Evolutionary conservation across 2,113 vertebrate species (phyloP), one percentile per base, ranked within the genome.

Genomic region (Columba janthina): DNA sequence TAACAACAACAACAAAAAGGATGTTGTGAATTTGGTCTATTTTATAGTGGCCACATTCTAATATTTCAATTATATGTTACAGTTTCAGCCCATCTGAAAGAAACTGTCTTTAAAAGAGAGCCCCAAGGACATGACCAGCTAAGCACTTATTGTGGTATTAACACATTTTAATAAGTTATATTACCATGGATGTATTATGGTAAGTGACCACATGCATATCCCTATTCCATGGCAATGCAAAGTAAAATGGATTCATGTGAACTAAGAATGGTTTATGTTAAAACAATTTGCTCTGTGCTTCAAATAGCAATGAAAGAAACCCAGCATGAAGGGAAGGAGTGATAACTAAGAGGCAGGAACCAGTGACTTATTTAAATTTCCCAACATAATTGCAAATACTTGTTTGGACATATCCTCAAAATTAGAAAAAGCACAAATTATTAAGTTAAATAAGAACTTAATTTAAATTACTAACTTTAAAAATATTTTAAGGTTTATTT

Each of bases 41-140:
- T 94, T 92, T 86, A 67, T 18, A 87, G 71, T 40, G 89, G 38
- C 19, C 44, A 53, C 18, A 56, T 88, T 82, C 56, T 57, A 77
- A 40, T 72, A 88, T 64, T 88, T 71, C 32, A 89, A 79, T 85
- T 76, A 73, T 70, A 73, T 83, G 85, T 89, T 77, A 91, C 62
- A 94, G 64, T 78, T 93, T 89, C 87, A 94, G 50, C 7, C 1
- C 69, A 78, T 84, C 92, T 80, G 60, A 95, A 94, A 73, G 50
- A 93, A 90, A 92, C 32, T 60, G 72, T 38, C 62, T 96, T 95
- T 94, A 89, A 97, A 67, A 62, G 50, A 67, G 7, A 85, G 20
- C 48, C 61, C 51, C 12, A 5, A 88, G 18, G 34, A 79, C 58
- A 83, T 21, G 15, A 90, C 29, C 36, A 88, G 50, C 50, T 64